A percentile compares a stretch with the other conserved stretches of the same genome.
Conservation (phyloP, 2,113 vertebrate species). For the Pollachius pollachius region DNA sequence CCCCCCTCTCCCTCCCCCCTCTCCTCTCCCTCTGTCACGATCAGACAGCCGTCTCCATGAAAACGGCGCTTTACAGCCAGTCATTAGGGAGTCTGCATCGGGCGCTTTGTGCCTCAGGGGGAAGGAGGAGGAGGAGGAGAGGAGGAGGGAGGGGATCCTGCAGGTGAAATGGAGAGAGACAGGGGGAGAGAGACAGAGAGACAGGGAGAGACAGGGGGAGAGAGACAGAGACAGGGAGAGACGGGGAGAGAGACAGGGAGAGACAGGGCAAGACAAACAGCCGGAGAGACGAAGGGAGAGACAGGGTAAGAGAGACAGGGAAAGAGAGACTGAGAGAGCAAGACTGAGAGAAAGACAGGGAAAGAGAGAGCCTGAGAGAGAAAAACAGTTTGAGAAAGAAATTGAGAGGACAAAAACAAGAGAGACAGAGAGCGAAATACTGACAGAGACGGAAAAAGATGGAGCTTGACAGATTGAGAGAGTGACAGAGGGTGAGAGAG, state of each 20-base stretch:
- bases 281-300: too few relatives aligned
- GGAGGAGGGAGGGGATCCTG: slow-evolving; percentile 48
- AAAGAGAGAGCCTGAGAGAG: too few relatives aligned
- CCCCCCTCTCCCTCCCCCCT: neutral
- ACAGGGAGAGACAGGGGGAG: too few relatives aligned
- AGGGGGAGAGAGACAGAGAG: neutral
- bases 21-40: slow-evolving; percentile 35
- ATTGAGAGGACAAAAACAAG: slow-evolving; percentile 17
- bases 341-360: too few relatives aligned
- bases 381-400: too few relatives aligned
- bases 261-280: too few relatives aligned
- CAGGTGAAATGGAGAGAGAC: slow-evolving; percentile 42
- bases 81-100: slow-evolving; percentile 46
- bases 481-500: too few relatives aligned
- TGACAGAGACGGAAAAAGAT: neutral
- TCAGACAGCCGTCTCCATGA: slow-evolving; percentile 51
- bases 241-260: too few relatives aligned
- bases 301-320: too few relatives aligned
- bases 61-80: slow-evolving; percentile 33
- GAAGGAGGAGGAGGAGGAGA: neutral
- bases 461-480: too few relatives aligned
- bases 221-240: too few relatives aligned
- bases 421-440: neutral
- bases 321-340: too few relatives aligned
- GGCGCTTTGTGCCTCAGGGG: slow-evolving; percentile 46